Percentiles rank a stretch among this genome's conserved stretches.
phyloP scores from a whole-genome alignment of 2,113 vertebrate genomes.

The Ophiodon elongatus region DNA sequence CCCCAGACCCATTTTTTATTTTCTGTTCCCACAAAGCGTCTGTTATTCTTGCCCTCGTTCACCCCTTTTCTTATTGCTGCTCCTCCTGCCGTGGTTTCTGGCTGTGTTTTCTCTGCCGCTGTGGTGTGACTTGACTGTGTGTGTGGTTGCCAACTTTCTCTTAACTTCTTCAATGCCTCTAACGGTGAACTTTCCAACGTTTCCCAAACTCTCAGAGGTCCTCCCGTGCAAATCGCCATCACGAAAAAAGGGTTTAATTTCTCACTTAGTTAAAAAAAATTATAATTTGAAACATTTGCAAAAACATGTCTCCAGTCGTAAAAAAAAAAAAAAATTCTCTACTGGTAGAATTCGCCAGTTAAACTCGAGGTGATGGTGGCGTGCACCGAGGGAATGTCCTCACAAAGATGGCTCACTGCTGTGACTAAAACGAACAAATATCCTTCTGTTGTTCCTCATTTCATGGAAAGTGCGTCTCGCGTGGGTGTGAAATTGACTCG shows the following conservation, averaged over 20 bases:
- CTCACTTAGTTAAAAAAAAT: slow-evolving; percentile 8
- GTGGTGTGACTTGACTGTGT: slow-evolving; percentile 69
- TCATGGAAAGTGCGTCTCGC: slow-evolving; percentile 68
- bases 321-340: no score
- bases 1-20: slow-evolving; percentile 34
- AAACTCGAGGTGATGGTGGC: slow-evolving; percentile 67
- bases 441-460: slow-evolving; percentile 74
- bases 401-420: slow-evolving; percentile 92
- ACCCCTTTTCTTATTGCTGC: slow-evolving; percentile 56
- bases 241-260: slow-evolving; percentile 21
- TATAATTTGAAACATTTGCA: slow-evolving; percentile 20
- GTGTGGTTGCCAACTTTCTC: slow-evolving; percentile 62
- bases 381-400: slow-evolving; percentile 72
- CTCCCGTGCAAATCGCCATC: slow-evolving; percentile 76
- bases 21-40: slow-evolving; percentile 37
- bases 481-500: slow-evolving; percentile 48
- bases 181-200: slow-evolving; percentile 55
- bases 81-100: slow-evolving; percentile 66
- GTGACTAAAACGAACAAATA: slow-evolving; percentile 90
- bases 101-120: slow-evolving; percentile 65
- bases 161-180: slow-evolving; percentile 57
- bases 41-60: slow-evolving; percentile 62
- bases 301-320: slow-evolving; percentile 1
- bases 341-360: neutral
- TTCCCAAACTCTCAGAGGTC: slow-evolving; percentile 69